Percentiles rank a stretch among this genome's conserved stretches.
Conservation (phyloP, 2,888 invertebrate genomes). For the Pachycephus smyrnensis region DNA sequence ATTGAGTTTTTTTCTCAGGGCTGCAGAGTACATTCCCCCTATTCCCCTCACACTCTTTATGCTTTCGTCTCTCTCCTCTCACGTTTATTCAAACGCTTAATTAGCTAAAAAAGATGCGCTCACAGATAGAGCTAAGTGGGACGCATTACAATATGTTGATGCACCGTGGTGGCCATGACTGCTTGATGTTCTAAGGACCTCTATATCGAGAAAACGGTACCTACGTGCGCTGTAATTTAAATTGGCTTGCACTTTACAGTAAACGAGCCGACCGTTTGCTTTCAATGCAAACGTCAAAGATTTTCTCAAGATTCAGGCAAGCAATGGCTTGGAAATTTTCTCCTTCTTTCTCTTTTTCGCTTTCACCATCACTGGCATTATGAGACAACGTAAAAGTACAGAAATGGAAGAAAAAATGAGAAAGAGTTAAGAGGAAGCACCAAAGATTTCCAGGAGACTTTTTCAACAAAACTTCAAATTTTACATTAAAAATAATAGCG, state of each 20-base stretch:
- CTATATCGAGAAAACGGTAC: not conserved
- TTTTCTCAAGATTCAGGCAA: not conserved
- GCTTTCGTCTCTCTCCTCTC: not conserved
- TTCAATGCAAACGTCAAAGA: constrained; percentile 1
- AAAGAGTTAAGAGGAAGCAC: not conserved
- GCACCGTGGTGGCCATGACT: not conserved
- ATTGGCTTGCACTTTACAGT: constrained; percentile 1
- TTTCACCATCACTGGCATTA: not conserved
- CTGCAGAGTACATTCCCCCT: constrained; percentile 4
- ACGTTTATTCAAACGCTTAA: constrained; percentile 16
- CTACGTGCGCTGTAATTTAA: not conserved
- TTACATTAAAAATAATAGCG: not conserved
- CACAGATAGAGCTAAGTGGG: not conserved
- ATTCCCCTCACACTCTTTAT: not conserved
- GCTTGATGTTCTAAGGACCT: not conserved
- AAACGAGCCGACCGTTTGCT: not conserved
- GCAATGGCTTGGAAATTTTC: not conserved
- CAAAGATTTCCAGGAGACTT: not conserved
- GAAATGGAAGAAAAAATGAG: not conserved
- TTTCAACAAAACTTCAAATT: not conserved
- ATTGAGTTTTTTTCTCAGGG: constrained; percentile 14
- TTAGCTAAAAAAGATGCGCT: constrained; percentile 17
- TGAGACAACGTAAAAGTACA: not conserved
- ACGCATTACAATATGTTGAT: constrained; percentile 3
- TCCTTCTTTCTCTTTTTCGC: not conserved